Conservation (phyloP, 1,140 invertebrate genomes). For the Drosophila grimshawi region DNA sequence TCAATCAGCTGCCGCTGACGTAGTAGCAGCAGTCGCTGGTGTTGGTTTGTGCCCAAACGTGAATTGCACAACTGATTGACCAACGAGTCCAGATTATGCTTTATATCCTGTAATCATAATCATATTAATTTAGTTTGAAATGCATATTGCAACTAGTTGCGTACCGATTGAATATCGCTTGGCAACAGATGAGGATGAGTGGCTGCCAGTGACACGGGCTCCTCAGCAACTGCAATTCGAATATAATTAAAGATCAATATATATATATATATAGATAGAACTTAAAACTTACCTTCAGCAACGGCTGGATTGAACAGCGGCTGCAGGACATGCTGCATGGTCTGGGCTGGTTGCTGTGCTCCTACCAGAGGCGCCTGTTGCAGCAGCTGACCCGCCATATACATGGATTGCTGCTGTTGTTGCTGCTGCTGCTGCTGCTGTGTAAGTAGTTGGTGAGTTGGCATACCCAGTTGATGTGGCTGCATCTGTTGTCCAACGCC, state of each 20-base stretch:
- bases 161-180: constrained; percentile 82
- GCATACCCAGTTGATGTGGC: constrained; percentile 40
- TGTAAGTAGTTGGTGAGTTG: constrained; percentile 58
- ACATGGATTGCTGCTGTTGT: constrained; percentile 55
- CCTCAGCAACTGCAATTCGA: constrained; percentile 66
- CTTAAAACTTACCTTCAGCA: constrained; percentile 53
- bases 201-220: constrained; percentile 78
- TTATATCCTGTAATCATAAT: constrained; percentile 68
- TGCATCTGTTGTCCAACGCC: constrained; percentile 44
- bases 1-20: constrained; percentile 84
- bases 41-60: constrained; percentile 81
- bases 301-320: constrained; percentile 65
- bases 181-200: constrained; percentile 81
- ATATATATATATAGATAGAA: not conserved
- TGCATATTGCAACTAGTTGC: not conserved
- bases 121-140: not conserved
- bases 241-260: not conserved
- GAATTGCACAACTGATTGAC: constrained; percentile 81
- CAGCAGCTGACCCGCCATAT: constrained; percentile 57
- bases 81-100: constrained; percentile 81
- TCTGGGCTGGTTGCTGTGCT: constrained; percentile 58
- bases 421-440: constrained; percentile 59
- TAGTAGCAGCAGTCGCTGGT: constrained; percentile 77
- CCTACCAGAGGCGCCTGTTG: constrained; percentile 66
- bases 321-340: constrained; percentile 70